A percentile compares a stretch with the other conserved stretches of the same genome.
Conservation (phyloP, 2,888 invertebrate species). For the Megamerina dolium region DNA sequence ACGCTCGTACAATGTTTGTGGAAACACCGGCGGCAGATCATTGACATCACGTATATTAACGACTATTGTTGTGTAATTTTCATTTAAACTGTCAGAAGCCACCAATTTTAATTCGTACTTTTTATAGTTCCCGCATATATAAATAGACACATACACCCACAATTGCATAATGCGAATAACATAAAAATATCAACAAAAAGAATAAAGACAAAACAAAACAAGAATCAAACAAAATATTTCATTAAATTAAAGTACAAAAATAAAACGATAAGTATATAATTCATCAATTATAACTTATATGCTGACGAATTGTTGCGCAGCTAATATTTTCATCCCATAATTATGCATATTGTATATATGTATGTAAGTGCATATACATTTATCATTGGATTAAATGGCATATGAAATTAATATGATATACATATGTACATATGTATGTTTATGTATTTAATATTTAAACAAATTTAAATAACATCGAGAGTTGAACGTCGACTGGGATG, state of each 20-base stretch:
- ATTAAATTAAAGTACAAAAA: constrained; percentile 1
- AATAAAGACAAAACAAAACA: constrained; percentile 9
- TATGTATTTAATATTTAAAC: no score
- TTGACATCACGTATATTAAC: constrained; percentile 81
- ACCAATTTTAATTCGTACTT: constrained; percentile 84
- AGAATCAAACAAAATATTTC: background rate
- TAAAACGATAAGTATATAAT: no score
- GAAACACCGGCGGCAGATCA: constrained; percentile 80
- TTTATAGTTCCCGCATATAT: constrained; percentile 12
- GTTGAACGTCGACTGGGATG: no score
- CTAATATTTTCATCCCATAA: no score
- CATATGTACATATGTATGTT: no score
- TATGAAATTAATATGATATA: no score
- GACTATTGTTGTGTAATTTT: constrained; percentile 77
- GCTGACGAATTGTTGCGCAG: no score
- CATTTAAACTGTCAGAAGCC: constrained; percentile 84
- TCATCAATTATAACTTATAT: no score
- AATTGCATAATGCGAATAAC: constrained; percentile 22
- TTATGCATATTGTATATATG: no score
- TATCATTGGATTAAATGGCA: no score
- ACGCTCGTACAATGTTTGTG: constrained; percentile 64
- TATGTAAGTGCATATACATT: no score
- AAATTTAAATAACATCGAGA: no score
- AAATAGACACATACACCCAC: constrained; percentile 19
- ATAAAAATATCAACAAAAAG: constrained; percentile 12